Evolutionary conservation across 1,140 invertebrate genomes (phyloP), one percentile per base, ranked within the genome.

Genomic region (Achroia grisella): DNA sequence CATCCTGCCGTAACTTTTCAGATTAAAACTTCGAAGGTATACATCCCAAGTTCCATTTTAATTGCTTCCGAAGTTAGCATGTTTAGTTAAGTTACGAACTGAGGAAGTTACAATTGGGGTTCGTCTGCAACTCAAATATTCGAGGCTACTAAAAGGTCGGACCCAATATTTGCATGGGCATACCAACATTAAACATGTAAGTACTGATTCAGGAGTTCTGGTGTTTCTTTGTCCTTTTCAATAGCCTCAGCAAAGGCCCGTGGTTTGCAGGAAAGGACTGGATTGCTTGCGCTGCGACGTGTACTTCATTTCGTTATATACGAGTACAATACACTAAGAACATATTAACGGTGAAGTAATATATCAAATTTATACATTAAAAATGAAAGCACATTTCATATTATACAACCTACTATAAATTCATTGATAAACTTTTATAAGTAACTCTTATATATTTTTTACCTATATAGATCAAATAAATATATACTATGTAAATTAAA

Each of bases 161-260:
- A 34, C 36, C 41, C 41, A 41, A 45, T 52, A 52, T 52, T 52
- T 52, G 43, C 39, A 32, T 37, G 39, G 43, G 39, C 33, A 37
- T n/a, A 42, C 49, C 43, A 39, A 34, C 35, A 32, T 48, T 48
- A 30, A 41, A 31, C 29, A 29, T 41, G 27, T 11, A 23, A 23
- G 17, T 23, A 23, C 17, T 23, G 17, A 23, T 23, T 23, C 17
- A 23, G 14, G 14, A 23, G 35, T 37, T 37, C 35, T n/a, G 13
- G n/a, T 37, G 13, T 37, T 37, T 31, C 44, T 14, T 41, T 41
- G 39, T 41, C 31, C 27, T 15, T 41, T 41, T 35, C n/a, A 9
- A 15, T 35, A 35, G 4, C 34, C 14, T 2, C 30, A 23, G 2
- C 6, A 23, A 6, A 23, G 2, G 17, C 17, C 6, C 6, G 2